Percentiles rank a stretch among this genome's conserved stretches.
Evolutionary conservation across 1,140 invertebrate genomes (phyloP).

Genomic region (Whitmania pigra): DNA sequence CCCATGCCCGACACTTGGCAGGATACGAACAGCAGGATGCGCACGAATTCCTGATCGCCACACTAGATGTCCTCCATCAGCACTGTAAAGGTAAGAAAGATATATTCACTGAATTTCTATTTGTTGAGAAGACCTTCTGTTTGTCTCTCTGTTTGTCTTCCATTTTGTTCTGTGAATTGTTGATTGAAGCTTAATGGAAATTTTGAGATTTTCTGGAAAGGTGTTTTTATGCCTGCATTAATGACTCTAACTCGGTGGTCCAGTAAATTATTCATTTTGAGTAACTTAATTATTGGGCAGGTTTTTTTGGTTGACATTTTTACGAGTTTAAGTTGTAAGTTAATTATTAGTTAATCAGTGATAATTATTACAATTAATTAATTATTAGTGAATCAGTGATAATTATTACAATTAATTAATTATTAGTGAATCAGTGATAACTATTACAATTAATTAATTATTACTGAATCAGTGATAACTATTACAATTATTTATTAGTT

Average conservation of each 20-base stretch:
- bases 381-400: background rate
- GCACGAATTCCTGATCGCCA: slow-evolving; percentile 95
- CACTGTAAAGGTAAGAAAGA: slow-evolving; percentile 48
- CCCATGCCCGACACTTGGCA: slow-evolving; percentile 81
- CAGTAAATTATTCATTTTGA: no score
- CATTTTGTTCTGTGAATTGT: background rate
- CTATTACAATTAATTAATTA: background rate
- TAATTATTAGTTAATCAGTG: background rate
- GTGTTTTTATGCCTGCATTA: background rate
- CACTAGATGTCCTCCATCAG: slow-evolving; percentile 76
- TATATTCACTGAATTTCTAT: background rate
- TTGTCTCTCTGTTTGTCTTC: background rate
- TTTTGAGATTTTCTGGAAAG: background rate
- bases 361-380: background rate
- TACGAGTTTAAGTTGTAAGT: background rate
- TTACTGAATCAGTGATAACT: background rate
- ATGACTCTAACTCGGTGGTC: no score
- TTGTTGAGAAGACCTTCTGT: background rate
- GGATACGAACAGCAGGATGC: slow-evolving; percentile 96
- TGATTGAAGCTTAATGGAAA: no score
- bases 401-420: background rate
- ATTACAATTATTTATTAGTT: background rate
- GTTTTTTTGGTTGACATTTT: no score
- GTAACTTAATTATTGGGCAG: no score
- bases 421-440: background rate